phyloP scores from a whole-genome alignment of 2,888 invertebrate genomes.

The Rhodophaea formosa region DNA sequence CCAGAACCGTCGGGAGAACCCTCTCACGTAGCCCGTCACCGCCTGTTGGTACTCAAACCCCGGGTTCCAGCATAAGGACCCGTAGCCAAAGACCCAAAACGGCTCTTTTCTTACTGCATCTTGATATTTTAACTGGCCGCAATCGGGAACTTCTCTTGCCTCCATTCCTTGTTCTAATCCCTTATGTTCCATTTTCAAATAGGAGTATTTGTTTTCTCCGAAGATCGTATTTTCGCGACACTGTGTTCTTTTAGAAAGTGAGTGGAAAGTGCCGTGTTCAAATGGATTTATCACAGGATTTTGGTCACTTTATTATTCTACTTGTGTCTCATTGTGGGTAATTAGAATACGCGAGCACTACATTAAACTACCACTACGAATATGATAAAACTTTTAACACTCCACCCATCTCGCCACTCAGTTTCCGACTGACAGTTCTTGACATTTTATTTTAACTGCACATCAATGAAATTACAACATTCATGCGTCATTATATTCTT shows the following conservation, averaged over 20 bases:
- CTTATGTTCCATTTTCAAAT: slow-evolving; percentile 29
- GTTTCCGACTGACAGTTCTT: slow-evolving; percentile 21
- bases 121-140: neutral
- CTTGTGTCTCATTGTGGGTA: slow-evolving; percentile 63
- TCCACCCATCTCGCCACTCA: slow-evolving; percentile 44
- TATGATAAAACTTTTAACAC: slow-evolving; percentile 9
- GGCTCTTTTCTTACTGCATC: slow-evolving; percentile 62
- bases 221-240: slow-evolving; percentile 28
- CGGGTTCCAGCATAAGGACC: slow-evolving; percentile 96
- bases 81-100: slow-evolving; percentile 97
- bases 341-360: slow-evolving; percentile 48
- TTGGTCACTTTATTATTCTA: slow-evolving; percentile 52
- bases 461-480: neutral
- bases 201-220: slow-evolving; percentile 13
- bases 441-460: slow-evolving; percentile 10
- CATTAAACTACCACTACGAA: slow-evolving; percentile 32
- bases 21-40: slow-evolving; percentile 90
- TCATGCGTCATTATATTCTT: neutral
- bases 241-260: slow-evolving; percentile 44
- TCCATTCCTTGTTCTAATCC: slow-evolving; percentile 20
- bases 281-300: slow-evolving; percentile 47
- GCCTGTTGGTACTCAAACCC: slow-evolving; percentile 92
- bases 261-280: slow-evolving; percentile 37
- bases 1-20: slow-evolving; percentile 94
- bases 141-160: slow-evolving; percentile 1